phyloP scores from a whole-genome alignment of 2,113 vertebrate genomes.

The Apodemus sylvaticus region DNA sequence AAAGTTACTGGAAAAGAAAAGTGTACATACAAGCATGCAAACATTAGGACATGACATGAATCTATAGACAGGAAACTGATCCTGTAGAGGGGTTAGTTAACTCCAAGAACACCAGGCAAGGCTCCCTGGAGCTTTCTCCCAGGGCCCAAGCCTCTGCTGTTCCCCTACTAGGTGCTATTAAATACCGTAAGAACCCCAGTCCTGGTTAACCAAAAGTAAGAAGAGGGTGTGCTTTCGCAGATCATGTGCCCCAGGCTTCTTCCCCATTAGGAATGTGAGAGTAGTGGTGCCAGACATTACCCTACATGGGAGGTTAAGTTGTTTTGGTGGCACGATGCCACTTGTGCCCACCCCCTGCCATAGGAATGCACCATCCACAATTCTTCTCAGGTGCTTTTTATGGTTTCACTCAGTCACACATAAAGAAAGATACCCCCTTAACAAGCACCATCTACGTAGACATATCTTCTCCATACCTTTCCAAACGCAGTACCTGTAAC shows the following conservation, averaged over 20 bases:
- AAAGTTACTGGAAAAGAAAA: constrained; percentile 43
- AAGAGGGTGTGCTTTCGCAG: not conserved
- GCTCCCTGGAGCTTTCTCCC: not conserved
- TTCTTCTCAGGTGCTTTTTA: not conserved
- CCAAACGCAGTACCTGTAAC: not conserved
- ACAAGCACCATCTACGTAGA: not conserved
- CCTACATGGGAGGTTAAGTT: not conserved
- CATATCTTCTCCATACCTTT: not conserved
- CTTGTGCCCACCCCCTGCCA: not conserved
- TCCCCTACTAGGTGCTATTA: not conserved
- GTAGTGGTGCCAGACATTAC: not conserved
- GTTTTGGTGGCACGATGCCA: not conserved
- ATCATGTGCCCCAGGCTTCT: not conserved
- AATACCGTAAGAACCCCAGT: not conserved
- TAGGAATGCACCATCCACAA: not conserved
- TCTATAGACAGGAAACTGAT: not conserved
- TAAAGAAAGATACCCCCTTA: not conserved
- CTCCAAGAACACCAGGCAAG: constrained; percentile 6
- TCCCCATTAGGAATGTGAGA: not conserved
- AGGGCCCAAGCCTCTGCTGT: not conserved
- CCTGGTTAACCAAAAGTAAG: not conserved
- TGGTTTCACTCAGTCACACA: not conserved
- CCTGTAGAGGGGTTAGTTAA: not conserved
- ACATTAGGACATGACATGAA: not conserved
- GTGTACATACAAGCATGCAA: not conserved